Evolutionary conservation across 1,140 invertebrate species (phyloP), one percentile per base, ranked within the genome.

Genomic region (Paracyclopina nana): DNA sequence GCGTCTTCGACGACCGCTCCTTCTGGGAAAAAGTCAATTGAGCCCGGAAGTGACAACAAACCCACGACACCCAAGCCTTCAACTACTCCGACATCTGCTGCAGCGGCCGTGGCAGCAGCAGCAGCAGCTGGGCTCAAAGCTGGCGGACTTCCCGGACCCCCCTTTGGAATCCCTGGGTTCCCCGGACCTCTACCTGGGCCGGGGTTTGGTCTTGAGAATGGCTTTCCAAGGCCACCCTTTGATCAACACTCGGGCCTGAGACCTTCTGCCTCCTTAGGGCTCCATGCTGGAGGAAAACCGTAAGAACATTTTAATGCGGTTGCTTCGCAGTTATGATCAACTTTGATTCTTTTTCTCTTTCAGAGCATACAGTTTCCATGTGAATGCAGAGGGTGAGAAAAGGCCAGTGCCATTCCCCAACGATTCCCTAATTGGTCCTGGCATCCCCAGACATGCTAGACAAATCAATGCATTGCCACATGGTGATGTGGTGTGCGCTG

Each of bases 401-500:
- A 80, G 86, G 61, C 87, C 90, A 8, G 87, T 92, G 40, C 82
- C 83, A 41, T 95, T 96, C 66, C 90, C 90, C 12, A 76, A 83
- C 24, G 91, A 96, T 67, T 88, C 88, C 28, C 69, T 94, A 24
- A 75, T 82, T 50, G 86, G 82, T 20, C 78, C 86, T 14, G 91
- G 90, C 6, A 87, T 97, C 60, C 91, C 91, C 1, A 72, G 85
- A 53, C 82, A 84, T 62, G 86, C 83, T 18, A 70, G 85, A 24
- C 79, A 85, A 65, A 83, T 90, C 52, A 85, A 84, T 60, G 88
- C 84, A 4, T 65, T 97, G 55, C 81, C 77, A 54, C 92, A 97
- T 63, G 92, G 91, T 6, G 92, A 97, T 67, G 88, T 86, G 9
- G 68, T 97, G 68, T 76, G 92, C 78, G 64, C 92, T 70, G 68